A percentile compares a stretch with the other conserved stretches of the same genome.
These are phyloP conservation scores for Pheosia tremula DNA, from an alignment of 2,888 invertebrate genomes.

Conservation along the genomic window DNA sequence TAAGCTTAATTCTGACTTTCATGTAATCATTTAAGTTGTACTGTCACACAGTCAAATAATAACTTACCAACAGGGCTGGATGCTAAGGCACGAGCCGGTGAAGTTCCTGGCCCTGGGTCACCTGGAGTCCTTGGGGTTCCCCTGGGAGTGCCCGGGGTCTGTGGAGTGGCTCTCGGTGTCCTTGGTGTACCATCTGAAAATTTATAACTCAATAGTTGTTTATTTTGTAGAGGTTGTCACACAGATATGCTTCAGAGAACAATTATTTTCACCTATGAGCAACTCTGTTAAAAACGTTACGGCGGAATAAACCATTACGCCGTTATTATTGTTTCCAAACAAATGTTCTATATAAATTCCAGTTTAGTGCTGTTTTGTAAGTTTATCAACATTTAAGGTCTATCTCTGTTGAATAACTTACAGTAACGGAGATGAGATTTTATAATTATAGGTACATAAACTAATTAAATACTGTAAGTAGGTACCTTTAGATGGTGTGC, in stretches of 20 bases:
- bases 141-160: slow-evolving; percentile 54
- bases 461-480: background rate
- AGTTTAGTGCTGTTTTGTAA: too few species aligned
- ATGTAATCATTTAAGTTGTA: too few species aligned
- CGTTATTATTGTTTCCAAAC: background rate
- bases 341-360: too few species aligned
- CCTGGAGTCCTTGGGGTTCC: slow-evolving; percentile 38
- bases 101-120: slow-evolving; percentile 58
- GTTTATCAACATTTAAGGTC: too few species aligned
- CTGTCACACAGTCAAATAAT: too few species aligned
- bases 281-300: too few species aligned
- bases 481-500: slow-evolving; percentile 71
- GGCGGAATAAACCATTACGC: background rate
- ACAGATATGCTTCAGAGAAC: too few species aligned
- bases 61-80: slow-evolving; percentile 76
- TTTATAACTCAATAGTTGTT: background rate
- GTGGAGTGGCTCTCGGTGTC: slow-evolving; percentile 57
- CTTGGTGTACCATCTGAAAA: slow-evolving; percentile 56
- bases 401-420: too few species aligned
- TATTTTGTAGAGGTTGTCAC: background rate
- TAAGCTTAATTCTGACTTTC: too few species aligned
- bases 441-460: too few species aligned
- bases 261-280: too few species aligned
- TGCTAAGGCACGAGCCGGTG: slow-evolving; percentile 66
- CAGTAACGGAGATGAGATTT: too few species aligned